Evolutionary conservation across 2,888 invertebrate genomes (phyloP).

Genomic region (Lissonota sp.): DNA sequence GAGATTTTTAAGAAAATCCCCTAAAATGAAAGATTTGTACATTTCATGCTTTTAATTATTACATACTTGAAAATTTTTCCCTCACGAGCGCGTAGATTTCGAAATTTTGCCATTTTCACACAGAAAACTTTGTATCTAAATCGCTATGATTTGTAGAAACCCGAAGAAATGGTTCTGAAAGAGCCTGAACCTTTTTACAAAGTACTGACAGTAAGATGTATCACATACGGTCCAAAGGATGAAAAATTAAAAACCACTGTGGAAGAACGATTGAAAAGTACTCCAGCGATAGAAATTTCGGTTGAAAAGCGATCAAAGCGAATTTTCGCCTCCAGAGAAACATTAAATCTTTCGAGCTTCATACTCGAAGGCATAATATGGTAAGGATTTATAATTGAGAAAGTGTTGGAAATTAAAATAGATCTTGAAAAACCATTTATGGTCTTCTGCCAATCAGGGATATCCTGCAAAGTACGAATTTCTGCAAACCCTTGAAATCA

Average conservation of each 20-base stretch:
- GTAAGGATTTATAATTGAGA: slow-evolving; percentile 68
- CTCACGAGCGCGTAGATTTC: too few relatives aligned
- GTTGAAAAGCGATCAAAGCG: slow-evolving; percentile 58
- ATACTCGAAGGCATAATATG: slow-evolving; percentile 78
- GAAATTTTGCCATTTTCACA: too few relatives aligned
- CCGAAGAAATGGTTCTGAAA: slow-evolving; percentile 66
- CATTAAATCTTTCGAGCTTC: slow-evolving; percentile 68
- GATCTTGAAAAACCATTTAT: not conserved
- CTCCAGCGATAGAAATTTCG: slow-evolving; percentile 72
- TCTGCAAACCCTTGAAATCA: not conserved
- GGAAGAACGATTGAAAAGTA: slow-evolving; percentile 75
- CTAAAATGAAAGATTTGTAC: too few relatives aligned
- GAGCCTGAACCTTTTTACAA: slow-evolving; percentile 76
- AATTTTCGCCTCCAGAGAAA: slow-evolving; percentile 57
- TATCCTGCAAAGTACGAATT: slow-evolving; percentile 76
- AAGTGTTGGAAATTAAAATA: slow-evolving; percentile 11
- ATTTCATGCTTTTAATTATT: too few relatives aligned
- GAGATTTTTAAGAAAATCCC: not conserved
- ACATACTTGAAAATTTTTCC: too few relatives aligned
- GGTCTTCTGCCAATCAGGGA: slow-evolving; percentile 77
- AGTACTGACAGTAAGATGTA: slow-evolving; percentile 75
- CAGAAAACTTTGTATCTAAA: slow-evolving; percentile 9
- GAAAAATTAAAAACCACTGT: slow-evolving; percentile 72
- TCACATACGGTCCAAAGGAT: slow-evolving; percentile 75
- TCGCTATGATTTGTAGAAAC: slow-evolving; percentile 73